These are phyloP conservation scores for Megathymus violae DNA, from an alignment of 1,140 invertebrate species.

Conservation along the genomic window DNA sequence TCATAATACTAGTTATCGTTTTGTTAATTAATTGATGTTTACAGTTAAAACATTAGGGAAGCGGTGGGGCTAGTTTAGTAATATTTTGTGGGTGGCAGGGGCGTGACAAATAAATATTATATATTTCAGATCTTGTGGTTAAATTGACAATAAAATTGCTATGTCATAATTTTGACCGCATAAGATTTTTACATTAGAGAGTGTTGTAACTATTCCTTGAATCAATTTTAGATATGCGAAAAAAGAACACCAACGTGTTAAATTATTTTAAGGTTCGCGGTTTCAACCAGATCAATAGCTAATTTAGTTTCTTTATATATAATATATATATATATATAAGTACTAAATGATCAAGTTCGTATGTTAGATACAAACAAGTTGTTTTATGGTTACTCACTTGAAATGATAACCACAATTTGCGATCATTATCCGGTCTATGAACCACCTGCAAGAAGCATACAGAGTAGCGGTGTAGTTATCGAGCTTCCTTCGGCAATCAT, in stretches of 20 bases:
- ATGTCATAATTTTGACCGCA: conserved; percentile 20
- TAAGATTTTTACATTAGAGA: conserved; percentile 19
- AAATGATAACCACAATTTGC: conserved; percentile 21
- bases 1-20: no score
- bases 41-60: neutral
- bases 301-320: conserved; percentile 1
- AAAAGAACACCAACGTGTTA: neutral
- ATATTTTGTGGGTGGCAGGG: neutral
- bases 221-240: neutral
- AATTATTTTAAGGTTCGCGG: neutral
- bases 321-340: no score
- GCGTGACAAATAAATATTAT: neutral
- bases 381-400: conserved; percentile 17
- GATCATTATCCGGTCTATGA: conserved; percentile 24
- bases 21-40: no score
- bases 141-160: conserved; percentile 11
- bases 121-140: conserved; percentile 16
- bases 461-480: conserved; percentile 14
- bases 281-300: neutral
- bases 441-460: conserved; percentile 14
- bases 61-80: neutral
- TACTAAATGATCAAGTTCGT: no score
- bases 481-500: conserved; percentile 19
- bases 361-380: conserved; percentile 20
- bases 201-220: conserved; percentile 5